Conservation (phyloP, 2,888 invertebrate species). For the Diaperis boleti region DNA sequence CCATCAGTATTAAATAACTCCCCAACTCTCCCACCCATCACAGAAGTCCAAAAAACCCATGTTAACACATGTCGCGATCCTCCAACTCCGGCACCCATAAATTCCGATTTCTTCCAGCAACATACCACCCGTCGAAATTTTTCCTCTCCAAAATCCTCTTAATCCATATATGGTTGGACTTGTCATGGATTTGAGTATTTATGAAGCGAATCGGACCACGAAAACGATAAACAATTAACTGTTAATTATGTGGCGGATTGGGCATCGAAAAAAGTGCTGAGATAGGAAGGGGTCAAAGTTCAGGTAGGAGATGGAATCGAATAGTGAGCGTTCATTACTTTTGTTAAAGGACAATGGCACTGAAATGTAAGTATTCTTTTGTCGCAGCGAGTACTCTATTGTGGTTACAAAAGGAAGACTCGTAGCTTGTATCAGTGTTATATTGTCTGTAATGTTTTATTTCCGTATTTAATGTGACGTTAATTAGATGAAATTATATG, state of each 20-base stretch:
- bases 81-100: not conserved
- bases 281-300: conserved; percentile 21
- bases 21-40: conserved; percentile 1
- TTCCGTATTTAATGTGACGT: conserved; percentile 37
- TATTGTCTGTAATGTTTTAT: conserved; percentile 42
- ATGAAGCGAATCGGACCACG: not conserved
- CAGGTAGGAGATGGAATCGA: conserved; percentile 23
- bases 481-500: conserved; percentile 40
- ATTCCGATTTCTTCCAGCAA: not conserved
- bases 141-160: conserved; percentile 4
- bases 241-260: conserved; percentile 15
- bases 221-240: conserved; percentile 1
- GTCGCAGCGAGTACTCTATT: conserved; percentile 35
- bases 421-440: conserved; percentile 30
- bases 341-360: conserved; percentile 40
- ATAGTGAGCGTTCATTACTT: conserved; percentile 38
- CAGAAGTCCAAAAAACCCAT: not conserved
- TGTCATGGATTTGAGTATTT: not conserved
- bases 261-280: conserved; percentile 21
- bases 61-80: not conserved
- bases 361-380: conserved; percentile 36
- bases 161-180: not conserved
- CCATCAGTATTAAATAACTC: conserved; percentile 2
- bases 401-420: conserved; percentile 35
- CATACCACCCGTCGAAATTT: not conserved